These are phyloP conservation scores for Podilymbus podiceps DNA, from an alignment of 2,113 vertebrate genomes.

Conservation along the genomic window DNA sequence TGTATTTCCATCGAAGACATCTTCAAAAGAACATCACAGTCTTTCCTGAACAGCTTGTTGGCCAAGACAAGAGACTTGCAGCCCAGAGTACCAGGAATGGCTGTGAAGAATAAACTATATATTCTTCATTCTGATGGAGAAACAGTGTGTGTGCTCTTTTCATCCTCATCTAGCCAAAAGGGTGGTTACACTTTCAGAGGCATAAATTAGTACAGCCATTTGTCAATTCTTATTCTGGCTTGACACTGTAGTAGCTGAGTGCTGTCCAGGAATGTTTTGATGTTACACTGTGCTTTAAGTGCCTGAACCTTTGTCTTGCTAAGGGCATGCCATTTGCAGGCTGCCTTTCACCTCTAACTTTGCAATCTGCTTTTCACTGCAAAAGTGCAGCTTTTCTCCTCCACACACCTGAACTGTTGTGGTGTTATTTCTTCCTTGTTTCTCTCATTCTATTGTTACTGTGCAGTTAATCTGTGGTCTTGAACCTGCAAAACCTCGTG, in stretches of 20 bases:
- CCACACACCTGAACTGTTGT: rapidly evolving
- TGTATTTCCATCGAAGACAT: neutral
- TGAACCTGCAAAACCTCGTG: neutral
- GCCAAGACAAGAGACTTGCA: neutral
- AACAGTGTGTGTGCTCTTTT: neutral
- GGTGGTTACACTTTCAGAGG: neutral
- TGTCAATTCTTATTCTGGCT: neutral
- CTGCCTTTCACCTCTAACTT: neutral
- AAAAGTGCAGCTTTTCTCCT: neutral
- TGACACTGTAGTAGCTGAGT: neutral
- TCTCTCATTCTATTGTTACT: neutral
- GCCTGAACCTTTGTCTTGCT: neutral
- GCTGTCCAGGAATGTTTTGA: neutral
- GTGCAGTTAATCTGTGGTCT: neutral
- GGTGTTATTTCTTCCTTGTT: neutral
- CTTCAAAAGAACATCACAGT: neutral
- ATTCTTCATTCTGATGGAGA: neutral
- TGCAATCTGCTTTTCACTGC: neutral
- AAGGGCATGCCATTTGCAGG: neutral
- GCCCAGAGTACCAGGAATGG: neutral
- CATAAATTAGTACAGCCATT: neutral
- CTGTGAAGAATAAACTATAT: neutral
- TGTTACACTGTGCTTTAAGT: neutral
- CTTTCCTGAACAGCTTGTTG: neutral
- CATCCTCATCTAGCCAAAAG: neutral